Percentiles rank a stretch among this genome's conserved stretches.
Conservation (phyloP, 2,888 invertebrate species). For the Suillia variegata region DNA sequence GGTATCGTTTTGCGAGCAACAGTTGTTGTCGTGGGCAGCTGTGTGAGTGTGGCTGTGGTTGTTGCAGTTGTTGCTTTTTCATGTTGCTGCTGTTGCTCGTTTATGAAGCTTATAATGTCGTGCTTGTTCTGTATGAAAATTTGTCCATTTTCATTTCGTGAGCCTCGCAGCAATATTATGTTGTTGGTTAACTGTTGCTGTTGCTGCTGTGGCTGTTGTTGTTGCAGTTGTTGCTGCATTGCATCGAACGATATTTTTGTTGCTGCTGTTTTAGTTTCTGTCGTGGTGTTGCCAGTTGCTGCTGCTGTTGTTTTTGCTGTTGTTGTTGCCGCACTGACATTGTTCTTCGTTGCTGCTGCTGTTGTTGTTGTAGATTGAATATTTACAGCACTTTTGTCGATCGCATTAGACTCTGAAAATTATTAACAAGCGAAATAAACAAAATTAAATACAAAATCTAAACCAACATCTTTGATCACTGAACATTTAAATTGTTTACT, state of each 20-base stretch:
- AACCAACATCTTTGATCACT: too few relatives aligned
- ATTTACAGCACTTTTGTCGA: slow-evolving; percentile 29
- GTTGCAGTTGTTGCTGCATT: slow-evolving; percentile 46
- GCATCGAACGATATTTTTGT: slow-evolving; percentile 45
- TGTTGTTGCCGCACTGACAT: slow-evolving; percentile 31
- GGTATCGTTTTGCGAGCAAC: slow-evolving; percentile 53
- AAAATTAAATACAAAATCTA: too few relatives aligned
- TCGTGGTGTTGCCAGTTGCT: too few relatives aligned
- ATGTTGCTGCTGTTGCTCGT: slow-evolving; percentile 48
- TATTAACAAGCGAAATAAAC: too few relatives aligned
- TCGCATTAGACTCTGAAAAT: slow-evolving; percentile 37
- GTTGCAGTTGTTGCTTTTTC: slow-evolving; percentile 39
- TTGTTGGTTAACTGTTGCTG: slow-evolving; percentile 49
- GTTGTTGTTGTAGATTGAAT: slow-evolving; percentile 22
- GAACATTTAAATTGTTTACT: too few relatives aligned
- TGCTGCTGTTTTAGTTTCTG: slow-evolving; percentile 41
- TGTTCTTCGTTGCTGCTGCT: slow-evolving; percentile 30
- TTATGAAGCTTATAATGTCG: slow-evolving; percentile 60
- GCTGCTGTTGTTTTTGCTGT: slow-evolving; percentile 30
- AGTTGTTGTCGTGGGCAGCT: slow-evolving; percentile 54
- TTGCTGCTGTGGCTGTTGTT: slow-evolving; percentile 33
- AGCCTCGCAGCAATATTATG: slow-evolving; percentile 60
- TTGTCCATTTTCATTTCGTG: slow-evolving; percentile 61
- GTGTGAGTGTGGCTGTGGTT: slow-evolving; percentile 51
- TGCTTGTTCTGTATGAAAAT: slow-evolving; percentile 62